Conservation (phyloP, 2,113 vertebrate genomes). For the Tragelaphus buxtoni region DNA sequence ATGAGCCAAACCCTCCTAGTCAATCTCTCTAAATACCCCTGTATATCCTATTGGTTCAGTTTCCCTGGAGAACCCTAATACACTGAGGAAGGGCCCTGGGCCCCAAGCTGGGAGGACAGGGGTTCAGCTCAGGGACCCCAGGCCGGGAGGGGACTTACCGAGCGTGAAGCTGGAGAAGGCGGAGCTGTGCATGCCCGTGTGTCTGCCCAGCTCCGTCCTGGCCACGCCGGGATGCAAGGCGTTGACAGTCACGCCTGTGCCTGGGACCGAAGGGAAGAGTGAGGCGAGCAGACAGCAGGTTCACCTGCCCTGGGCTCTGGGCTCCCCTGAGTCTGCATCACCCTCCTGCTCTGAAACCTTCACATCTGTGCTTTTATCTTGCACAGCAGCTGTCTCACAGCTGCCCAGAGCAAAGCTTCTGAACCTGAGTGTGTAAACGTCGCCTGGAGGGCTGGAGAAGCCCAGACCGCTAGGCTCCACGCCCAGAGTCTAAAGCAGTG, state of each 20-base stretch:
- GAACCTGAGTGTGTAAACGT: background rate
- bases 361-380: no score
- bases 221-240: constrained; percentile 88
- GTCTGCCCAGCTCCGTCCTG: constrained; percentile 87
- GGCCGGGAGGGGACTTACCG: constrained; percentile 74
- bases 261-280: constrained; percentile 55
- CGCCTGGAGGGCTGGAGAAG: background rate
- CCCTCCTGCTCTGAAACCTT: background rate
- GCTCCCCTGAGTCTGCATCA: fast-evolving
- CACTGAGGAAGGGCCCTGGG: background rate
- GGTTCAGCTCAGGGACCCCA: background rate
- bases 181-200: constrained; percentile 87
- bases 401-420: background rate
- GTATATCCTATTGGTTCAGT: background rate
- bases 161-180: constrained; percentile 84
- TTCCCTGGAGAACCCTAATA: background rate
- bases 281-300: fast-evolving
- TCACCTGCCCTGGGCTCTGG: background rate
- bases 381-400: background rate
- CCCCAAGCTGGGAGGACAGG: background rate
- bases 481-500: background rate
- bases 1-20: background rate
- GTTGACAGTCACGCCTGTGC: constrained; percentile 85
- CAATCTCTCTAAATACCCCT: background rate
- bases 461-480: fast-evolving